Conservation (phyloP, 2,797 vertebrate genomes). For the Gallinago nigripennis region DNA sequence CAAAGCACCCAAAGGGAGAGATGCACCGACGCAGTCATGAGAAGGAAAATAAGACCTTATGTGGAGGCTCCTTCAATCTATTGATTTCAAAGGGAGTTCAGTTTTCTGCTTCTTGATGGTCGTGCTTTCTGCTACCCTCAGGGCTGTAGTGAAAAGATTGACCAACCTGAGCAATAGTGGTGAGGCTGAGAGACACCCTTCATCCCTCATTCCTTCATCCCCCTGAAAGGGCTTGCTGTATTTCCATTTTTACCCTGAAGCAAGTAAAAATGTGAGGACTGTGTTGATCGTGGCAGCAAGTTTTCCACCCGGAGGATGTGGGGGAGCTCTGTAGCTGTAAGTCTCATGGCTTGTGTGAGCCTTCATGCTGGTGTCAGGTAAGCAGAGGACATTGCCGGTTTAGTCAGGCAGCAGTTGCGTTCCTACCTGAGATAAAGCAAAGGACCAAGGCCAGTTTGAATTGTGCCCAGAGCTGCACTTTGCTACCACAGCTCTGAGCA, state of each 20-base stretch:
- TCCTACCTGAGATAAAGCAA: background rate
- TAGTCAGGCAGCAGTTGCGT: background rate
- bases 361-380: fast-evolving
- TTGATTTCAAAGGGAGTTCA: background rate
- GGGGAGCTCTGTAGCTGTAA: background rate
- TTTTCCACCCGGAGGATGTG: background rate
- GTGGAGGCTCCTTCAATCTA: background rate
- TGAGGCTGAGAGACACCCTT: background rate
- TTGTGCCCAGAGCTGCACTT: background rate
- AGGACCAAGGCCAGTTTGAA: background rate
- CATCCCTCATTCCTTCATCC: background rate
- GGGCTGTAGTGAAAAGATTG: background rate
- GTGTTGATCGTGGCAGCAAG: background rate
- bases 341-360: background rate
- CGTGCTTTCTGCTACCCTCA: background rate
- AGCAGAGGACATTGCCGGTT: background rate
- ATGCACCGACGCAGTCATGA: background rate
- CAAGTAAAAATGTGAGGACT: background rate
- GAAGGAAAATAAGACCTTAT: background rate
- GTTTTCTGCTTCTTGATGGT: background rate
- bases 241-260: background rate
- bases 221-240: background rate
- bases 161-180: background rate
- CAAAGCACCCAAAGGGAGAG: background rate
- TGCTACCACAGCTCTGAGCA: background rate